Conservation (phyloP, 2,113 vertebrate genomes). For the Clarias magur region DNA sequence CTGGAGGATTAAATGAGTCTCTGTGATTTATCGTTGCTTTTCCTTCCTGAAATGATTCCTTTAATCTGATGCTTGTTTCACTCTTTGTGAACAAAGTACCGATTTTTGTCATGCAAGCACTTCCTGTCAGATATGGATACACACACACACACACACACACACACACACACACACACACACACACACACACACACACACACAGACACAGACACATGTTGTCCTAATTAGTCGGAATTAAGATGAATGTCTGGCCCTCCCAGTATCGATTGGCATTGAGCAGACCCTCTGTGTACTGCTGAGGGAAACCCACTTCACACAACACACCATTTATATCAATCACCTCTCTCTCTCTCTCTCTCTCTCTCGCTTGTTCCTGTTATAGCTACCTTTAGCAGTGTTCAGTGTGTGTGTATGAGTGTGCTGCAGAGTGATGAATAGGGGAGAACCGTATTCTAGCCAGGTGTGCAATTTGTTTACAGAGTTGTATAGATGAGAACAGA, state of each 20-base stretch:
- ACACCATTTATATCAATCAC: constrained; percentile 82
- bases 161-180: constrained; percentile 33
- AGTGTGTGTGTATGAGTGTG: constrained; percentile 1
- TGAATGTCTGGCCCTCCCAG: constrained; percentile 75
- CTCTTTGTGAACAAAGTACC: constrained; percentile 37
- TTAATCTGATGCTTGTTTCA: constrained; percentile 65
- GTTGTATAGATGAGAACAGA: constrained; percentile 43
- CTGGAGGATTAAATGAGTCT: neutral
- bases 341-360: constrained; percentile 59
- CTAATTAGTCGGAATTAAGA: constrained; percentile 83
- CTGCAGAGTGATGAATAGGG: constrained; percentile 30
- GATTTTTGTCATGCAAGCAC: constrained; percentile 41
- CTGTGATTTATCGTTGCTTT: constrained; percentile 58
- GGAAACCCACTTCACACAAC: constrained; percentile 62
- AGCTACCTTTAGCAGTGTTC: constrained; percentile 9
- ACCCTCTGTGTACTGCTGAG: constrained; percentile 61
- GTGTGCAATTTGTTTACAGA: constrained; percentile 46
- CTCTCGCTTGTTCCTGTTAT: constrained; percentile 47
- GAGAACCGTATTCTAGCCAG: constrained; percentile 35
- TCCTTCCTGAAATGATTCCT: constrained; percentile 73
- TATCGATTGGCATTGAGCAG: constrained; percentile 77
- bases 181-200: constrained; percentile 28
- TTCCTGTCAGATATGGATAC: neutral
- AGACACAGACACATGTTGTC: constrained; percentile 56
- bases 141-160: neutral